Evolutionary conservation across 2,888 invertebrate species (phyloP).

Genomic region (Philopedon plagiatum): DNA sequence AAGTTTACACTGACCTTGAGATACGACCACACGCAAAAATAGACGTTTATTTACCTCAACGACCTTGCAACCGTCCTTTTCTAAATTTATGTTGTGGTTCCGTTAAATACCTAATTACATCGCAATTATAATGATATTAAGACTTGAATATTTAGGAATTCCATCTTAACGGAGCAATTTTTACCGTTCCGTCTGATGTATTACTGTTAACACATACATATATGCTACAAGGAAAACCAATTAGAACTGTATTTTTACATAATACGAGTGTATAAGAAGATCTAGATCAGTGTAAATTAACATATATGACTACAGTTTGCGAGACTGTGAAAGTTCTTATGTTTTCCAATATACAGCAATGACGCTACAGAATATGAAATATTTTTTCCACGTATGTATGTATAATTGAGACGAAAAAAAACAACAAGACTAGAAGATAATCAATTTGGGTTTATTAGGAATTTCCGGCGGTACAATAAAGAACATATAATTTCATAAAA

Average conservation of each 20-base stretch:
- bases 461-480: too few species aligned
- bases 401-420: too few species aligned
- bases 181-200: constrained; percentile 4
- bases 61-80: constrained; percentile 8
- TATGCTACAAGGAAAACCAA: neutral
- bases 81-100: neutral
- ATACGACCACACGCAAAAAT: too few species aligned
- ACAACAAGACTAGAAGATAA: too few species aligned
- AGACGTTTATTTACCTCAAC: neutral
- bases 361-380: too few species aligned
- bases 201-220: neutral
- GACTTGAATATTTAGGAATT: neutral
- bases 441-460: too few species aligned
- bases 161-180: neutral
- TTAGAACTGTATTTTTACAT: neutral
- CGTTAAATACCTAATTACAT: neutral
- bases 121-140: constrained; percentile 1
- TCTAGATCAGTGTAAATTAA: neutral
- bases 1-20: too few species aligned
- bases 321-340: too few species aligned
- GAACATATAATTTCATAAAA: too few species aligned
- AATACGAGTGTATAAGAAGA: neutral
- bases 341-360: too few species aligned
- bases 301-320: too few species aligned
- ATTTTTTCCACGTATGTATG: too few species aligned